Conservation (phyloP, 2,797 vertebrate genomes). For the Scomberomorus guttatus region DNA sequence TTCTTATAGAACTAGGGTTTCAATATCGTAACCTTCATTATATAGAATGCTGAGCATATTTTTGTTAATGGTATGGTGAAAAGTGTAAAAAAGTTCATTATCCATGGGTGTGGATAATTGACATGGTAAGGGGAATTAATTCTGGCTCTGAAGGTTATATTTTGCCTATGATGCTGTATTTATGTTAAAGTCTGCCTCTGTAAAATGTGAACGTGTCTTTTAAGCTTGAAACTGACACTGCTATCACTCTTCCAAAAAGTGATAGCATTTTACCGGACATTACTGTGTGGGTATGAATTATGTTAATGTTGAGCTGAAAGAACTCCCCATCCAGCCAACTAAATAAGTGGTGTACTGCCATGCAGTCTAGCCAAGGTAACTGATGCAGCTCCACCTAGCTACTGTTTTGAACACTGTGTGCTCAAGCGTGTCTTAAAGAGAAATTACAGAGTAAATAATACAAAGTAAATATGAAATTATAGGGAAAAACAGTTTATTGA, state of each 20-base stretch:
- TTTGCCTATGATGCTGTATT: not conserved
- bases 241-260: not conserved
- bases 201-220: not conserved
- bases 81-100: not conserved
- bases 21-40: too few relatives aligned
- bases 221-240: not conserved
- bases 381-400: not conserved
- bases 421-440: not conserved
- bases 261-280: not conserved
- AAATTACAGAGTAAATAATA: not conserved
- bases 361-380: too few relatives aligned
- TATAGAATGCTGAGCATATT: too few relatives aligned
- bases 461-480: conserved; percentile 1
- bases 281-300: not conserved
- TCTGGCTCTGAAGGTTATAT: not conserved
- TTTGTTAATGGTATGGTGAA: not conserved
- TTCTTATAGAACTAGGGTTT: too few relatives aligned
- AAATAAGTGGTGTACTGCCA: not conserved
- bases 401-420: not conserved
- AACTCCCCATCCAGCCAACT: not conserved
- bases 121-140: not conserved
- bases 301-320: not conserved
- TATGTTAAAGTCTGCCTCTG: not conserved
- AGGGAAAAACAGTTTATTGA: conserved; percentile 53
- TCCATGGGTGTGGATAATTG: not conserved